Conservation (phyloP, 2,113 vertebrate genomes). For the Marmota flaviventris region DNA sequence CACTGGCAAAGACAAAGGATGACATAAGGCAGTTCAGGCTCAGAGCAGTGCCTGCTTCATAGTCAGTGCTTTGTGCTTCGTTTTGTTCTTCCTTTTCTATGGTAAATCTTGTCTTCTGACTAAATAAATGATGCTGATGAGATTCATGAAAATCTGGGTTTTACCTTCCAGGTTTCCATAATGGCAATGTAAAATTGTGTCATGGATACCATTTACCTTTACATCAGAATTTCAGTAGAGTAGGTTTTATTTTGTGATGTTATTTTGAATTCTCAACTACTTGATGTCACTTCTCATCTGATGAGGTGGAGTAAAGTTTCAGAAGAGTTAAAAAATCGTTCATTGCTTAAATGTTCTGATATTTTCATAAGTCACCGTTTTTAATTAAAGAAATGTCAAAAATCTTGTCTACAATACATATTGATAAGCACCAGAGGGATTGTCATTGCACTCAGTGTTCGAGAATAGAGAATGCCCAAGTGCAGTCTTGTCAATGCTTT, state of each 20-base stretch:
- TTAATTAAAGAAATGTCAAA: conserved; percentile 8
- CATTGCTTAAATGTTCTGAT: background rate
- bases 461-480: background rate
- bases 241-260: background rate
- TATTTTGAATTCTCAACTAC: background rate
- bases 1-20: background rate
- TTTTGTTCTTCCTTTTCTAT: background rate
- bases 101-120: background rate
- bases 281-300: background rate
- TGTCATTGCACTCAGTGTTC: background rate
- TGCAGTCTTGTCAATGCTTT: background rate
- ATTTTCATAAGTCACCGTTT: conserved; percentile 25
- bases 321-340: background rate
- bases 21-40: background rate
- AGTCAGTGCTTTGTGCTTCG: background rate
- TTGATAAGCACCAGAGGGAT: background rate
- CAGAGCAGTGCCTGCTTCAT: background rate
- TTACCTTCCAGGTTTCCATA: background rate
- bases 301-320: background rate
- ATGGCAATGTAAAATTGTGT: background rate
- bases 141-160: conserved; percentile 13
- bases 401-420: background rate
- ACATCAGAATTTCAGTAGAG: background rate
- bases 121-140: background rate
- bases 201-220: background rate